Conservation (phyloP, 23 tunicate species). For the Pegea sp. region DNA sequence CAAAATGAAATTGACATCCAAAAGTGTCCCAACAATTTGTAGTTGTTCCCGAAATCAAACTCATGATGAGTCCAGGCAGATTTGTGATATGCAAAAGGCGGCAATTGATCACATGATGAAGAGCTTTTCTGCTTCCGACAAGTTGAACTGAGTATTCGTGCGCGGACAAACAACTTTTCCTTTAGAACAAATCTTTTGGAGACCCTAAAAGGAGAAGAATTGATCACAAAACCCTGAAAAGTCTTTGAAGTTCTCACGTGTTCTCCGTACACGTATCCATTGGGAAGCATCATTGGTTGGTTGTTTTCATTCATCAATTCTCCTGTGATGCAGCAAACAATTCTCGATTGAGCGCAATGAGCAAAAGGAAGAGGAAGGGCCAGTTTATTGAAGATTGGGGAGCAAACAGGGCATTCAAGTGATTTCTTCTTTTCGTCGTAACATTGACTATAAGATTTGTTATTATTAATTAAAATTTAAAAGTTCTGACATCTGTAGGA, state of each 20-base stretch:
- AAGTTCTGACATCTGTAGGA: not conserved
- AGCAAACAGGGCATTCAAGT: conserved; percentile 78
- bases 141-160: conserved; percentile 20
- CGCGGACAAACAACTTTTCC: conserved; percentile 60
- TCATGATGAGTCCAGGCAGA: no score
- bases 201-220: conserved; percentile 26
- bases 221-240: not conserved
- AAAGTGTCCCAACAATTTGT: no score
- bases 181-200: conserved; percentile 15
- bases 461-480: not conserved
- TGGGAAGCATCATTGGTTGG: conserved; percentile 87
- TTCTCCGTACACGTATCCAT: conserved; percentile 77
- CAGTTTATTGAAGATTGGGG: conserved; percentile 50
- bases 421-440: conserved; percentile 42
- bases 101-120: conserved; percentile 30
- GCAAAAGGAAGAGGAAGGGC: conserved; percentile 72
- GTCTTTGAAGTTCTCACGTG: conserved; percentile 8
- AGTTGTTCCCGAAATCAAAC: no score
- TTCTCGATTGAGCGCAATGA: conserved; percentile 62
- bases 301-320: conserved; percentile 82
- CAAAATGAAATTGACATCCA: no score
- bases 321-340: conserved; percentile 77
- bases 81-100: no score
- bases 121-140: conserved; percentile 24
- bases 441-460: conserved; percentile 31